Base-by-base conservation (phyloP, 2,888 invertebrate genomes). In the Halictus ligatus region DNA sequence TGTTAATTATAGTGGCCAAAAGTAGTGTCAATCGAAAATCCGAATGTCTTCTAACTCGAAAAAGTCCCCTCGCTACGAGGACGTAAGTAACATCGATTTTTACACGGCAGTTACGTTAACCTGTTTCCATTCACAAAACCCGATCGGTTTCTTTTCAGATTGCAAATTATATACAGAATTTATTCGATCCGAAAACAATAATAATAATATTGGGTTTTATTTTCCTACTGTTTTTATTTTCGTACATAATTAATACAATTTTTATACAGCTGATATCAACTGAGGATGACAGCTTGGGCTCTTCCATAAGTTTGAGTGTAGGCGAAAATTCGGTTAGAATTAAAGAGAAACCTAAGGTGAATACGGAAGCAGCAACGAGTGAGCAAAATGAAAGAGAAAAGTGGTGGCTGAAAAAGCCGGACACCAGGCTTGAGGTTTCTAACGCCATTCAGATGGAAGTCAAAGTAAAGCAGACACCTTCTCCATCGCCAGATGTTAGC, bases 321-420 rank as follows among this genome's bases (percentile, higher is more conserved):
- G 91, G 93, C 29, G 94, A 94, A 25, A 94, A 92, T 88, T 93
- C 94, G 0, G 91, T 94, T 48, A 90, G 90, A 25, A 90, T 93
- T 67, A 93, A 92, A 79, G 93, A 94, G 58, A 93, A 92, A 74
- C 76, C 87, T 18, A 92, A 93, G 80, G 48, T 64, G 8, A 84
- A n/a, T 1, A 85, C 80, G 29, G 82, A 90, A 83, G 10, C 46
- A 8, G 60, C 88, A 13, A 46, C 67, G 0, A 83, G 80, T 1
- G 85, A 78, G 12, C 83, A 64, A 60, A 79, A 84, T 29, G 46
- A 81, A 46, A 85, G 83, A 40, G 89, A 90, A 21, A 91, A 92
- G 86, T 94, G 94, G 94, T 94, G 94, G 94, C 83, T 94, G 40
- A 94, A 94, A 50, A 92, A 91, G 67, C 91, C 93, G 1, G 91